Base-by-base conservation (phyloP, 2,113 vertebrate species). In the Poeciliopsis prolifica region DNA sequence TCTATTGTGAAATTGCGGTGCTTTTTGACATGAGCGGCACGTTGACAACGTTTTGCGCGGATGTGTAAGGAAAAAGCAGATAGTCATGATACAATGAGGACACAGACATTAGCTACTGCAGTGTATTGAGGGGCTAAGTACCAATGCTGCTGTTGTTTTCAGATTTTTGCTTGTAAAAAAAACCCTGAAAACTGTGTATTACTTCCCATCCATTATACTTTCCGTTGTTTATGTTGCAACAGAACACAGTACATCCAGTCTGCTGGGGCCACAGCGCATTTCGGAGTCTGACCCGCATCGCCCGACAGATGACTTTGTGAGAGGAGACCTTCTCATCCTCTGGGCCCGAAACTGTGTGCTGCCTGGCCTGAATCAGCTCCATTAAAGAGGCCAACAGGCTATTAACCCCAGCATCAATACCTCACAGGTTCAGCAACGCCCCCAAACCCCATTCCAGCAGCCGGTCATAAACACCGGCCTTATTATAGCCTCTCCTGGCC, bases 311-410 rank as follows among this genome's bases (percentile, higher is more conserved):
- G 74, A 84, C 85, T 90, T 87, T 80, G 68, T 83, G 83, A 83
- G 85, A 69, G 75, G 70, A 85, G 83, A 87, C 44, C 78, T 63
- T 78, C 28, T 70, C 72, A 71, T 78, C 77, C 83, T 73, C 75
- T 74, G 81, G 74, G 72, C 80, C 75, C 75, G 78, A 85, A 79
- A 63, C 69, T 40, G 72, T 65, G 81, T 81, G 86, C 73, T 74
- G 85, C 86, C 79, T 75, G 81, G 87, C 81, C 88, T 85, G 83
- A 89, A 87, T 85, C 85, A 80, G 89, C 84, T 87, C 89, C 88
- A 93, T 94, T 94, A 93, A 93, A 90, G 82, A 92, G 89, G 92
- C 81, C 92, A 93, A 92, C 86, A 91, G 91, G 81, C 91, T 92
- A 93, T 94, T 94, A 94, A 93, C 93, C 93, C 83, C 82, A 2